phyloP scores from a whole-genome alignment of 2,113 vertebrate species.

The Ophthalmolycus amberensis region DNA sequence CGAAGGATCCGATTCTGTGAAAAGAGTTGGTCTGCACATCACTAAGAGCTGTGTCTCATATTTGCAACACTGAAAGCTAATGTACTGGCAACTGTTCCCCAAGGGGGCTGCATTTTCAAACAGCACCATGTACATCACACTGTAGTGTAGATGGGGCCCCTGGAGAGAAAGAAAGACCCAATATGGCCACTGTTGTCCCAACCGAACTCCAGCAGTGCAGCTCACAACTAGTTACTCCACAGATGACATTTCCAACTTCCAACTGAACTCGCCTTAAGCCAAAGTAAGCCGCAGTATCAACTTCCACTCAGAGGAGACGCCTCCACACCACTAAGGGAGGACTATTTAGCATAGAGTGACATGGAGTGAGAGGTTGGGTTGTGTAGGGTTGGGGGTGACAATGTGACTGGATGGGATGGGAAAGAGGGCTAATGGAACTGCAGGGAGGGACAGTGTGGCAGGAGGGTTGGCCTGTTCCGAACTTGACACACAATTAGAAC shows the following conservation, averaged over 20 bases:
- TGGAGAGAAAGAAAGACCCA: slow-evolving; percentile 5
- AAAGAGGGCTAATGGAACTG: slow-evolving; percentile 45
- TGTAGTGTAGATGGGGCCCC: background rate
- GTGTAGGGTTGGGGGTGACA: slow-evolving; percentile 31
- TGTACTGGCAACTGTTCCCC: background rate
- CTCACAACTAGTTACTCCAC: slow-evolving; percentile 27
- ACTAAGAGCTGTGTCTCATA: slow-evolving; percentile 1
- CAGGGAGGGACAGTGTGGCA: slow-evolving; percentile 55
- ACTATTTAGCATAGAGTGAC: slow-evolving; percentile 61
- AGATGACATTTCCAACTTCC: slow-evolving; percentile 36
- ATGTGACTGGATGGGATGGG: slow-evolving; percentile 53
- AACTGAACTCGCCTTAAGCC: slow-evolving; percentile 35
- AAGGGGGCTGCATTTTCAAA: background rate
- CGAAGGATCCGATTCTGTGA: background rate
- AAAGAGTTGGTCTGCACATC: background rate
- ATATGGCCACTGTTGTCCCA: slow-evolving; percentile 13
- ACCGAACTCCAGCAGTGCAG: slow-evolving; percentile 25
- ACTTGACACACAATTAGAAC: slow-evolving; percentile 67
- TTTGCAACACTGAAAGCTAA: background rate
- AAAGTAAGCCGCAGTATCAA: slow-evolving; percentile 32
- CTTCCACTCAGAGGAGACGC: slow-evolving; percentile 23
- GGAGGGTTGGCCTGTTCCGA: slow-evolving; percentile 44
- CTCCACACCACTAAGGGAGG: slow-evolving; percentile 19
- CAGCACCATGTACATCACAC: background rate
- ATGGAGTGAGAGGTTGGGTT: background rate